Conservation (phyloP, 2,888 invertebrate genomes). For the Erynnis tages region DNA sequence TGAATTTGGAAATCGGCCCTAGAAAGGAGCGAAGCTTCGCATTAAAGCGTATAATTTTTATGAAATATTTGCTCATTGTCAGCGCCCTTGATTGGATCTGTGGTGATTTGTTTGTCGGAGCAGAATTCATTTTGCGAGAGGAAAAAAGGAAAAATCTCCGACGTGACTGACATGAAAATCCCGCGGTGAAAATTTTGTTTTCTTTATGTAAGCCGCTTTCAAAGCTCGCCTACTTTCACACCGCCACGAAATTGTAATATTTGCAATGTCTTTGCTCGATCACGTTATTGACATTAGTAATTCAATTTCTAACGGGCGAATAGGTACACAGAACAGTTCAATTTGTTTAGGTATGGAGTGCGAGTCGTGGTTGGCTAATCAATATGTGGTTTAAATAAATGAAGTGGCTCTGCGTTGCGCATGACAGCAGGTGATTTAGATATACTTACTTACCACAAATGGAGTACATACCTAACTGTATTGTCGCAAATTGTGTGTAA, state of each 20-base stretch:
- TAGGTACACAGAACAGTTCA: neutral
- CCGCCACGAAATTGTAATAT: conserved; percentile 21
- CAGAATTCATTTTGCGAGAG: conserved; percentile 54
- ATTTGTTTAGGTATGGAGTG: neutral
- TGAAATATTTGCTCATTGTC: conserved; percentile 12
- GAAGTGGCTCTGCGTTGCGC: no score
- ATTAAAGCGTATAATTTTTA: conserved; percentile 17
- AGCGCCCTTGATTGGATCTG: conserved; percentile 58
- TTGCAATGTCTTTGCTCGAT: conserved; percentile 18
- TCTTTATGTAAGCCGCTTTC: conserved; percentile 55
- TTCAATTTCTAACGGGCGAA: conserved; percentile 26
- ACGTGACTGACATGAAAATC: conserved; percentile 71
- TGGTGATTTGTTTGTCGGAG: conserved; percentile 61
- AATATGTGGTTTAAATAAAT: no score
- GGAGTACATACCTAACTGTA: no score
- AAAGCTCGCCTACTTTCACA: conserved; percentile 31
- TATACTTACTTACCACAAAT: no score
- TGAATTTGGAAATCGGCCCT: neutral
- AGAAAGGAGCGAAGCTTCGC: neutral
- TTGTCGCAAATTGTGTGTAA: no score
- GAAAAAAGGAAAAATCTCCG: conserved; percentile 41
- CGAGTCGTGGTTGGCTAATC: no score
- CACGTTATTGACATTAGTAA: conserved; percentile 20
- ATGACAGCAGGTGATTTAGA: no score
- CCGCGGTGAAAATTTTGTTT: conserved; percentile 56